Evolutionary conservation across 2,113 vertebrate species (phyloP).

Genomic region (Xiphophorus maculatus): DNA sequence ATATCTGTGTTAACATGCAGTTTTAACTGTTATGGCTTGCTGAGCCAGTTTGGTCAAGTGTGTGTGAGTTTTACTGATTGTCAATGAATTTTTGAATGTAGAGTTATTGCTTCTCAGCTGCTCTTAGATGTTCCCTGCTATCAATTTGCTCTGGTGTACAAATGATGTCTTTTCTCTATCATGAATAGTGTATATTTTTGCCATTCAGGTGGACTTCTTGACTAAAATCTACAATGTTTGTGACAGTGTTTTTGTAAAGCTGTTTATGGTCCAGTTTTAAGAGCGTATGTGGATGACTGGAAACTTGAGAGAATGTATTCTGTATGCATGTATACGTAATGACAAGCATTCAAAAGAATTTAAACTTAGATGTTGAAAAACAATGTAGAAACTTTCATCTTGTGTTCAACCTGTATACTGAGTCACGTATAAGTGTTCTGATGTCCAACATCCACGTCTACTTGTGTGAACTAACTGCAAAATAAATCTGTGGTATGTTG

Average conservation of each 20-base stretch:
- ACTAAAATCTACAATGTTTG: constrained; percentile 66
- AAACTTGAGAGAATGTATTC: constrained; percentile 38
- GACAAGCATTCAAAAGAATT: constrained; percentile 47
- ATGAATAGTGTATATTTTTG: constrained; percentile 68
- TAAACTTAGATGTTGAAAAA: constrained; percentile 57
- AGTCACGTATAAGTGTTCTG: constrained; percentile 53
- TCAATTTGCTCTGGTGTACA: constrained; percentile 74
- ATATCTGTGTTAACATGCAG: constrained; percentile 38
- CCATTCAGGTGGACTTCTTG: constrained; percentile 62
- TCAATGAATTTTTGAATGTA: constrained; percentile 77
- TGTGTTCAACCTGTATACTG: constrained; percentile 58
- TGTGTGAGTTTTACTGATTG: constrained; percentile 47
- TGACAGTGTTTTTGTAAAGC: constrained; percentile 71
- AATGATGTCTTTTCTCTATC: constrained; percentile 74
- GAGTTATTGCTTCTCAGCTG: constrained; percentile 69
- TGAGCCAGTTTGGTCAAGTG: constrained; percentile 41
- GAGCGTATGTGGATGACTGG: constrained; percentile 38
- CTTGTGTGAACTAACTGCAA: constrained; percentile 72
- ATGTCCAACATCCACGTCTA: constrained; percentile 64
- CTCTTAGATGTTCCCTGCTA: constrained; percentile 74
- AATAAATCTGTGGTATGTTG: constrained; percentile 70
- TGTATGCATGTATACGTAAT: constrained; percentile 54
- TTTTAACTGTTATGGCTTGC: constrained; percentile 34
- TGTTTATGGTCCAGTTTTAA: constrained; percentile 58
- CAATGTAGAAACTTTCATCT: constrained; percentile 43